Percentiles rank a stretch among this genome's conserved stretches.
Evolutionary conservation across 2,113 vertebrate species (phyloP).

Genomic region (Syrmaticus mikado): DNA sequence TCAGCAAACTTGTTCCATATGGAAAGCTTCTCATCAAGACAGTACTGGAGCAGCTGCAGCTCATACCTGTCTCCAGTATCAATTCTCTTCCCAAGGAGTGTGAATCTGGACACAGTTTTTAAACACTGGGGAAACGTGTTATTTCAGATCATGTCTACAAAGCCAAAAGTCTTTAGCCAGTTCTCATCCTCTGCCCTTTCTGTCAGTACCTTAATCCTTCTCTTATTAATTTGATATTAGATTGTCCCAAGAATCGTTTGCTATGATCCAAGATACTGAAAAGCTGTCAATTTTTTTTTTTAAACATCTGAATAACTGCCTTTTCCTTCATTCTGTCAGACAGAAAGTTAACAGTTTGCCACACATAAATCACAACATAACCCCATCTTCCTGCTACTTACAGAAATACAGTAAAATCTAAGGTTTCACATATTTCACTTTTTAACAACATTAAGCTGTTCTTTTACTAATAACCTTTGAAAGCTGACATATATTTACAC

Average conservation of each 20-base stretch:
- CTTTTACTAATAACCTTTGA: background rate
- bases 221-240: background rate
- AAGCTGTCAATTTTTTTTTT: background rate
- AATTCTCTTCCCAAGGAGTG: fast-evolving
- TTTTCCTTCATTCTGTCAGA: background rate
- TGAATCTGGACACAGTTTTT: background rate
- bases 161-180: background rate
- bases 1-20: background rate
- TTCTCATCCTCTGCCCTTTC: background rate
- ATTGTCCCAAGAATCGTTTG: background rate
- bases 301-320: background rate
- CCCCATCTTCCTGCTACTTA: background rate
- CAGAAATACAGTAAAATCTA: background rate
- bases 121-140: background rate
- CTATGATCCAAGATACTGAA: background rate
- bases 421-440: background rate
- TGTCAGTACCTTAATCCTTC: background rate
- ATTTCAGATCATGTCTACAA: fast-evolving
- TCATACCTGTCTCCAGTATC: background rate
- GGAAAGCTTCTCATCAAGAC: background rate
- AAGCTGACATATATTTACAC: background rate
- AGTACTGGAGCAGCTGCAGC: background rate
- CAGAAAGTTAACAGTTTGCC: background rate
- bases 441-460: background rate
- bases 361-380: background rate